Evolutionary conservation across 2,888 invertebrate genomes (phyloP).

Genomic region (Hirtodrosophila cameraria): DNA sequence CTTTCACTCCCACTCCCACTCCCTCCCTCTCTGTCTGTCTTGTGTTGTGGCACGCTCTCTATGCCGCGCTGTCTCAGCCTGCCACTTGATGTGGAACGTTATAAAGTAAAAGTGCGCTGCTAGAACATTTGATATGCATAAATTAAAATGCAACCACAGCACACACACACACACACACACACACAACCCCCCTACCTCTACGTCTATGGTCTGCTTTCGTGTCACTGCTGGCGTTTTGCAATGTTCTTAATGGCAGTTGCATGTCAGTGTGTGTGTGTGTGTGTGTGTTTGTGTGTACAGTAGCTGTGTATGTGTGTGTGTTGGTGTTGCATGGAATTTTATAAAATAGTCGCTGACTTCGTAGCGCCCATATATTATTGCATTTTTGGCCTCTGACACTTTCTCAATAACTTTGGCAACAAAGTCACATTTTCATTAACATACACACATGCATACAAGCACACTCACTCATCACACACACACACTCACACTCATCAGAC

Average conservation of each 20-base stretch:
- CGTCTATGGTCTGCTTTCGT: neutral
- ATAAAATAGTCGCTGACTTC: slow-evolving; percentile 48
- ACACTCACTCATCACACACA: neutral
- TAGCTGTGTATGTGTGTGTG: neutral
- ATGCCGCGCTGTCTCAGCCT: slow-evolving; percentile 26
- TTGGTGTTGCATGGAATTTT: neutral
- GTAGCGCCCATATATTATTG: slow-evolving; percentile 43
- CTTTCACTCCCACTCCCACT: neutral
- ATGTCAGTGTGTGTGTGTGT: slow-evolving; percentile 2
- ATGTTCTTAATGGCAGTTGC: slow-evolving; percentile 51
- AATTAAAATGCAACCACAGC: slow-evolving; percentile 67
- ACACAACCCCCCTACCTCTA: neutral
- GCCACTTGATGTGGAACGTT: slow-evolving; percentile 71
- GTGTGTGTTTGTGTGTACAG: neutral
- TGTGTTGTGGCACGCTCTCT: slow-evolving; percentile 16
- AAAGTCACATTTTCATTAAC: slow-evolving; percentile 45
- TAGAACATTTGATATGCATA: slow-evolving; percentile 70
- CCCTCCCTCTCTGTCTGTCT: neutral
- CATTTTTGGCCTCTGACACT: slow-evolving; percentile 49
- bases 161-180: slow-evolving; percentile 5
- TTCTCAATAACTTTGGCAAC: slow-evolving; percentile 54
- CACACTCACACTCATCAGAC: neutral
- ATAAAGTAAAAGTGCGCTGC: slow-evolving; percentile 66
- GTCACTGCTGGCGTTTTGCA: slow-evolving; percentile 34
- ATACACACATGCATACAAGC: slow-evolving; percentile 5